These are phyloP conservation scores for Ennomos fuscantarius DNA, from an alignment of 2,888 invertebrate species.

Conservation along the genomic window DNA sequence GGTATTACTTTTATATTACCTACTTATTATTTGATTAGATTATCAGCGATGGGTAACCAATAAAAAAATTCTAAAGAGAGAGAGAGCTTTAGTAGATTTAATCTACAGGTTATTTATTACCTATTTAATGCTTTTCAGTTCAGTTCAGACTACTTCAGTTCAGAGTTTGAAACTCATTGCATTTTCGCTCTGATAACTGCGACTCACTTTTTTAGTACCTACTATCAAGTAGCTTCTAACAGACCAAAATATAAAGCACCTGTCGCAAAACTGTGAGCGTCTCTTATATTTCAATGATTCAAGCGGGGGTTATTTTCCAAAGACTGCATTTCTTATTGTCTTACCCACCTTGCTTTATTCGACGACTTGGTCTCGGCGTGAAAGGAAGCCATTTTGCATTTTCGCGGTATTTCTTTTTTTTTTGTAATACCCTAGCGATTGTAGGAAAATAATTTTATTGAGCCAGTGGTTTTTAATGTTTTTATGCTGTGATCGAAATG, in stretches of 20 bases:
- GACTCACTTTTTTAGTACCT: conserved; percentile 24
- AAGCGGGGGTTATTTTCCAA: conserved; percentile 80
- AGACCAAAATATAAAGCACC: conserved; percentile 40
- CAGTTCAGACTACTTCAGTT: too few species aligned
- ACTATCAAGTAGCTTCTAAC: conserved; percentile 16
- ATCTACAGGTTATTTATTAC: neutral
- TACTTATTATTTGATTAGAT: too few species aligned
- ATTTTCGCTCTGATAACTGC: conserved; percentile 73
- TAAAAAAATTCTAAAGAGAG: too few species aligned
- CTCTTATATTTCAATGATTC: conserved; percentile 40
- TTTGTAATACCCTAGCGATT: conserved; percentile 28
- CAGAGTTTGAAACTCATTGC: conserved; percentile 48
- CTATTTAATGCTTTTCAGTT: too few species aligned
- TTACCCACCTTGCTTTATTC: conserved; percentile 72
- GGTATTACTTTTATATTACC: too few species aligned
- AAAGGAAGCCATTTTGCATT: conserved; percentile 61
- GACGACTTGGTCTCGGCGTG: conserved; percentile 66
- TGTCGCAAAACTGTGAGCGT: conserved; percentile 53
- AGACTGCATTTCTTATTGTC: conserved; percentile 72
- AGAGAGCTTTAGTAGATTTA: neutral
- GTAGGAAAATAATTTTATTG: conserved; percentile 37
- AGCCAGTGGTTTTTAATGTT: conserved; percentile 63
- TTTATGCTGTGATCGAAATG: conserved; percentile 70
- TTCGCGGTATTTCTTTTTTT: conserved; percentile 47
- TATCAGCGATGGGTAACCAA: too few species aligned